Base-by-base conservation (phyloP, 1,140 invertebrate genomes). In the Brachionus koreanus region DNA sequence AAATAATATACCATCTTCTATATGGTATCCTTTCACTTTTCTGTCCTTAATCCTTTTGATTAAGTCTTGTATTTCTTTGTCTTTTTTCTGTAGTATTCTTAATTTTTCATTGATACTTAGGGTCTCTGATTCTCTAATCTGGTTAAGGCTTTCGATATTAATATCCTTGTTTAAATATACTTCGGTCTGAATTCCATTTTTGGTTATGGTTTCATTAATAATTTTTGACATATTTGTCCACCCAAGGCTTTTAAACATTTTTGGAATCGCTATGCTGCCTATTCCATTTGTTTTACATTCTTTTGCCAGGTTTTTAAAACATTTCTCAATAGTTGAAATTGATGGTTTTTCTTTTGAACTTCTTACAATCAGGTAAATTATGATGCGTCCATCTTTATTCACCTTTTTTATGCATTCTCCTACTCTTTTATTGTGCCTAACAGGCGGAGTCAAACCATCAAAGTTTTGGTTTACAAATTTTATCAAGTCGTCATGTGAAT, bases 331-430 rank as follows among this genome's bases (percentile, higher is more conserved):
- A 33, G 23, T 65, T 33, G 23, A 29, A 65, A 65, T 65, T 3
- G 23, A 33, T 65, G 61, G 61, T 65, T 65, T 35, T 29, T 65
- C 33, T 65, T 29, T 33, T 65, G 33, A 33, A 65, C 33, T 65
- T 33, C 61, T 29, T 65, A 35, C 33, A 2, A 65, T 33, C 33
- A 69, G 35, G 65, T 69, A 69, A 37, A 69, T 37, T 35, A 42
- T 69, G 35, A 37, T 69, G 65, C 65, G 65, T 69, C 65, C 65
- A 69, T 37, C 35, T 37, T 69, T 69, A 35, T 69, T 37, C 0
- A 69, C 35, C 35, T 69, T 69, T 37, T 25, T 29, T 63, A 63
- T 25, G 23, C 61, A 63, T 25, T 63, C 61, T 23, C 23, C 23
- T 23, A 25, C 61, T 63, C 23, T 63, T 29, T 10, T 25, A 25